A percentile compares a stretch with the other conserved stretches of the same genome.
Conservation (phyloP, 1,140 invertebrate species). For the Drosophila sp. region DNA sequence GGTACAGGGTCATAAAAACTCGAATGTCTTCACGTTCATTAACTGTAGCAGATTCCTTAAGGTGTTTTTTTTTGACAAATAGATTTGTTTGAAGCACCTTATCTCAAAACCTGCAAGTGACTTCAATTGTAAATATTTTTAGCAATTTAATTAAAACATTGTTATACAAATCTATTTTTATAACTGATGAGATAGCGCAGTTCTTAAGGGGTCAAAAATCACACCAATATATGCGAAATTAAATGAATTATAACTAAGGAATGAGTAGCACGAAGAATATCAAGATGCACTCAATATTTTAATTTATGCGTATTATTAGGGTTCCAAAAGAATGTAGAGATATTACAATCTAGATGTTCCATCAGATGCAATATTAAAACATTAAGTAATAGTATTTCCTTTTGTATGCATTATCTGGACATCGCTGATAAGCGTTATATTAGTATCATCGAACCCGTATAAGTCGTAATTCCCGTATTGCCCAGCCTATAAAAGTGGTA, state of each 20-base stretch:
- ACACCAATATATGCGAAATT: slow-evolving; percentile 1
- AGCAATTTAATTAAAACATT: too few species aligned
- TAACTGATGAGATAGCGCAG: too few species aligned
- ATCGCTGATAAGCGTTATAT: neutral
- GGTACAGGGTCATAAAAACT: too few species aligned
- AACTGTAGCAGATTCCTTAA: too few species aligned
- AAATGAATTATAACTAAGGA: slow-evolving; percentile 1
- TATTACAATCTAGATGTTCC: slow-evolving; percentile 12
- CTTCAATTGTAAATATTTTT: too few species aligned
- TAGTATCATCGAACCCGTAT: too few species aligned
- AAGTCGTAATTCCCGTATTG: neutral
- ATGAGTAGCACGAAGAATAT: neutral
- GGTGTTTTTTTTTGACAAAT: too few species aligned
- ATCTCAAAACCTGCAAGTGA: too few species aligned
- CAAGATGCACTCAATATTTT: slow-evolving; percentile 20
- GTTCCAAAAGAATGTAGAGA: neutral
- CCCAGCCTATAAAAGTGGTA: slow-evolving; percentile 53
- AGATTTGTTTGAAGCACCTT: too few species aligned
- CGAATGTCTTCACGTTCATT: too few species aligned
- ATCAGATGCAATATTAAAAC: slow-evolving; percentile 43
- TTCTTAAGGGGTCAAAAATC: too few species aligned
- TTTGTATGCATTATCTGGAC: slow-evolving; percentile 13
- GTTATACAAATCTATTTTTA: too few species aligned
- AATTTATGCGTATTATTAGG: slow-evolving; percentile 52
- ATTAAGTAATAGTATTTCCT: slow-evolving; percentile 45